A percentile compares a stretch with the other conserved stretches of the same genome.
phyloP scores from a whole-genome alignment of 2,888 invertebrate genomes.

The Cataglyphis livida region DNA sequence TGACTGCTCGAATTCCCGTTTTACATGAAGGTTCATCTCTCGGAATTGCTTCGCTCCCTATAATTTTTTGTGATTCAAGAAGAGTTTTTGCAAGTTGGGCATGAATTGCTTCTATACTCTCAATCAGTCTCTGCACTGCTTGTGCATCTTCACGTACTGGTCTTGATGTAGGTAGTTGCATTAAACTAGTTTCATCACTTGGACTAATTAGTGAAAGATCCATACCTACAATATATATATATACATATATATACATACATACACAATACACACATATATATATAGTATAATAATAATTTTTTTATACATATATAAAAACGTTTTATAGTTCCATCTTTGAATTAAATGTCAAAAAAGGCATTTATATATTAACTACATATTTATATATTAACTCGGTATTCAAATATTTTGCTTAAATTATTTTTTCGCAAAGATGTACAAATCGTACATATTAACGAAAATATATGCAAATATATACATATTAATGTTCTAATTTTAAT shows the following conservation, averaged over 20 bases:
- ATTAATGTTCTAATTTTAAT: neutral
- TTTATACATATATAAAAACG: neutral
- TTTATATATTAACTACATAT: neutral
- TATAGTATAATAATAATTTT: neutral
- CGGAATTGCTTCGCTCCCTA: slow-evolving; percentile 63
- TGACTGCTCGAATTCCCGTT: slow-evolving; percentile 10
- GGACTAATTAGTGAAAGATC: slow-evolving; percentile 77
- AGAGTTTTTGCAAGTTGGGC: slow-evolving; percentile 78
- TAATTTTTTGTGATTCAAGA: slow-evolving; percentile 78
- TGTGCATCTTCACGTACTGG: slow-evolving; percentile 66
- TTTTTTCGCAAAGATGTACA: neutral
- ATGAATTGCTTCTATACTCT: slow-evolving; percentile 81
- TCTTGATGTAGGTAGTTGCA: slow-evolving; percentile 73
- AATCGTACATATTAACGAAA: no score
- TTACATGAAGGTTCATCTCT: neutral
- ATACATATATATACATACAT: neutral
- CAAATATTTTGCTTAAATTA: slow-evolving; percentile 10
- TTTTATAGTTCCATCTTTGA: neutral
- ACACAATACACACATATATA: neutral
- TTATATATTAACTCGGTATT: neutral
- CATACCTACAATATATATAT: slow-evolving; percentile 69
- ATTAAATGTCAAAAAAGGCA: neutral
- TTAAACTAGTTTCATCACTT: slow-evolving; percentile 76
- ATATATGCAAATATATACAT: no score
- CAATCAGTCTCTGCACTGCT: slow-evolving; percentile 76